Evolutionary conservation across 2,113 vertebrate species (phyloP), one percentile per base, ranked within the genome.

Genomic region (Sinocyclocheilus anshuiensis): DNA sequence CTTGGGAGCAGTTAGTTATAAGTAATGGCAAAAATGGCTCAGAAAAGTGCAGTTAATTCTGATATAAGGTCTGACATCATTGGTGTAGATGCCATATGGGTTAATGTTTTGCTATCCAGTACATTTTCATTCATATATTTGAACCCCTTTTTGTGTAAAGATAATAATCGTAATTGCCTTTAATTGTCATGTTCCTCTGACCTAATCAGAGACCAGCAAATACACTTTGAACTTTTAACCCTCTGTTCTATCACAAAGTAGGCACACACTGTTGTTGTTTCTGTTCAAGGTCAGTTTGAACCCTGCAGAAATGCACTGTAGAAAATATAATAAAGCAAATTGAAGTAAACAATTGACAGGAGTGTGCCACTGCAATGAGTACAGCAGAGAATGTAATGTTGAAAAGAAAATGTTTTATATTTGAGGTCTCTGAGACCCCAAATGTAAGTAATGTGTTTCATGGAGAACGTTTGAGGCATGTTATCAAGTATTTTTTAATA

Each of bases 381-480:
- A 61, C 22, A 11, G 36, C 33, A 72, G 69, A 20, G 69, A 72
- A 72, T 33, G 16, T 39, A 4, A 39, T 72, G 33, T 71, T 13
- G 36, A 36, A 71, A 18, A 71, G 15, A 71, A 71, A 69, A 71
- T 18, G 65, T 71, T 72, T 72, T 65, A 24, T 65, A 26, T 65
- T 65, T 65, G 61, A 65, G 61, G 1, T 65, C 61, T 26, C 10
- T 1, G 61, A 12, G 20, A 12, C 1, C 6, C 4, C 24, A 67
- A 15, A 63, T 24, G 22, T 15, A 67, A 15, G 63, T 6, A 67
- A 67, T 67, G 24, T 16, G 33, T 67, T 67, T 67, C 13, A 16
- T 16, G 5, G 15, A 67, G 65, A 29, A 67, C 33, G 26, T 6
- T 22, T 59, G 55, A 59, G 4, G 13, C 50, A 16, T 53, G 50